Conservation (phyloP, 1,140 invertebrate genomes). For the Armadillidium nasatum region DNA sequence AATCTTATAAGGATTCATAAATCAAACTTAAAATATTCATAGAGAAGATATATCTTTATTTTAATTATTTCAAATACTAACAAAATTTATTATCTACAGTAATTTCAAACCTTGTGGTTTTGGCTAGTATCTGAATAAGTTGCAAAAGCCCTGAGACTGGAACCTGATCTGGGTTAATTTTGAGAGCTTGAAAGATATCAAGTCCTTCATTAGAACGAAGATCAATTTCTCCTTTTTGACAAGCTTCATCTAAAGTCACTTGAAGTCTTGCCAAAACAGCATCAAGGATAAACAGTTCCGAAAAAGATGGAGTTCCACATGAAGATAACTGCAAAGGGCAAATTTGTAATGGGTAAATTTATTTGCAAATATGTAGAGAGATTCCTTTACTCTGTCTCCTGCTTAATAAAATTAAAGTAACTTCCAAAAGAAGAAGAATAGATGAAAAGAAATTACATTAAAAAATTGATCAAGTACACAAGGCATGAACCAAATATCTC, state of each 20-base stretch:
- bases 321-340: slow-evolving; percentile 6
- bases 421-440: too few species aligned
- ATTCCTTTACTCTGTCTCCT: too few species aligned
- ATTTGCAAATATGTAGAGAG: too few species aligned
- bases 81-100: background rate
- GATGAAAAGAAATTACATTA: too few species aligned
- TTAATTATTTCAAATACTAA: background rate
- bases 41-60: too few species aligned
- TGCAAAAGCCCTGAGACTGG: slow-evolving; percentile 39
- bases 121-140: slow-evolving; percentile 32
- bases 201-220: slow-evolving; percentile 34
- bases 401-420: too few species aligned
- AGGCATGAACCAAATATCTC: too few species aligned
- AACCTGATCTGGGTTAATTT: slow-evolving; percentile 37
- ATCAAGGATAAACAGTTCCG: slow-evolving; percentile 63
- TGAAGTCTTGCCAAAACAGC: slow-evolving; percentile 65
- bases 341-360: too few species aligned
- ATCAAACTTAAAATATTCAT: too few species aligned
- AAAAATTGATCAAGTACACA: too few species aligned
- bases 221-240: slow-evolving; percentile 41
- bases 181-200: slow-evolving; percentile 38
- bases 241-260: slow-evolving; percentile 57
- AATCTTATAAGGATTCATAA: too few species aligned
- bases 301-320: slow-evolving; percentile 58
- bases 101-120: slow-evolving; percentile 33